These are phyloP conservation scores for Dinomys branickii DNA, from an alignment of 2,113 vertebrate species.

Conservation along the genomic window DNA sequence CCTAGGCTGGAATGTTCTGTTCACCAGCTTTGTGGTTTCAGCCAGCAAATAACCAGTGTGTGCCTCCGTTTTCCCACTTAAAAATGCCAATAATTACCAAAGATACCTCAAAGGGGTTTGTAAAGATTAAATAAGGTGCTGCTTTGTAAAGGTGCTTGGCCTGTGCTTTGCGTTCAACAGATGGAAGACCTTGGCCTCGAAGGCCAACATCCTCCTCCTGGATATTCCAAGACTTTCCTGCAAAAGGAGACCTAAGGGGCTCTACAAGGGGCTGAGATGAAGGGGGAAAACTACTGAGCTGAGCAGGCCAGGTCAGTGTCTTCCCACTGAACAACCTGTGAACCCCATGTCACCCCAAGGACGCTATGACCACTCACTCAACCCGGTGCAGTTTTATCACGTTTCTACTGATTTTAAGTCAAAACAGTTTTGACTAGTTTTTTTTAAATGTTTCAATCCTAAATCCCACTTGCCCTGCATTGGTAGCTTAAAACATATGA, in stretches of 20 bases:
- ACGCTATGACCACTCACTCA: neutral
- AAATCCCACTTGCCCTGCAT: conserved; percentile 84
- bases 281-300: neutral
- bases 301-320: neutral
- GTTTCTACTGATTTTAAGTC: conserved; percentile 62
- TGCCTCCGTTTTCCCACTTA: neutral
- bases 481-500: conserved; percentile 85
- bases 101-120: neutral
- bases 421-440: conserved; percentile 51
- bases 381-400: neutral
- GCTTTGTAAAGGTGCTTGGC: neutral
- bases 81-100: neutral
- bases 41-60: neutral
- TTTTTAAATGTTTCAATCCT: conserved; percentile 62
- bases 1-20: neutral
- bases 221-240: neutral
- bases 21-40: neutral
- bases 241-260: neutral
- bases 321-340: neutral
- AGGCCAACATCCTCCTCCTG: neutral
- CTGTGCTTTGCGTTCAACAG: neutral
- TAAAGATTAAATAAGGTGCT: conserved; percentile 49
- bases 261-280: neutral
- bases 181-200: neutral
- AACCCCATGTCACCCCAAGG: conserved; percentile 30